Evolutionary conservation across 2,888 invertebrate species (phyloP), one percentile per base, ranked within the genome.

Genomic region (Teleogryllus oceanicus): DNA sequence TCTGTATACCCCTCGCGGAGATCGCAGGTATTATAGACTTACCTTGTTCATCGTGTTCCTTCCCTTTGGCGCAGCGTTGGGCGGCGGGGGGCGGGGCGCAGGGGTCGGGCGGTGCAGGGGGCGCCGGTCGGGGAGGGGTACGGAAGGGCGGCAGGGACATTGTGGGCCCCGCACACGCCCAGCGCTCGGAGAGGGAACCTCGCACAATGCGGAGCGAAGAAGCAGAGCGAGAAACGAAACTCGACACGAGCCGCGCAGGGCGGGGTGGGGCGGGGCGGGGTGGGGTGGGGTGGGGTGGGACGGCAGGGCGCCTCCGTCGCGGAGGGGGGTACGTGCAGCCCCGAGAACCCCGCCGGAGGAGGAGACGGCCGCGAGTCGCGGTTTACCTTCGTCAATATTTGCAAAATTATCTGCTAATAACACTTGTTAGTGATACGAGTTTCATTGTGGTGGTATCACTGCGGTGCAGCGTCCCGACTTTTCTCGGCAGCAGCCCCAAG

Each of bases 1-100:
- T 13, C 62, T 62, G 62, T 13, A 62, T 62, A 62, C 62, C 62
- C 62, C 62, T 62, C n/a, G 62, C 13, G 16, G 62, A 62, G 62
- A 62, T 62, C 62, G 62, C 62, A 62, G 62, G 62, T 62, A 62
- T 62, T 62, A 62, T 62, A 62, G 62, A 62, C 62, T 62, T 62
- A 62, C 62, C 62, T 62, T 62, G 62, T 62, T 62, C 62, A 62
- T 62, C 62, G 62, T 62, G 62, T 62, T 62, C 62, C n/a, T 62
- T 62, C 62, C 62, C 62, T 10, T 8, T 62, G 62, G 62, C 62
- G 62, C 16, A n/a, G 13, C 62, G 62, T 62, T n/a, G 10, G 16
- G 0, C 1, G 62, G 62, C 62, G 62, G 13, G 11, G 62, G 1
- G 62, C 16, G 11, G 13, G 13, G 16, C 62, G 16, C 16, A 12